Evolutionary conservation across 2,797 vertebrate species (phyloP).

Genomic region (Bothrops alternatus): DNA sequence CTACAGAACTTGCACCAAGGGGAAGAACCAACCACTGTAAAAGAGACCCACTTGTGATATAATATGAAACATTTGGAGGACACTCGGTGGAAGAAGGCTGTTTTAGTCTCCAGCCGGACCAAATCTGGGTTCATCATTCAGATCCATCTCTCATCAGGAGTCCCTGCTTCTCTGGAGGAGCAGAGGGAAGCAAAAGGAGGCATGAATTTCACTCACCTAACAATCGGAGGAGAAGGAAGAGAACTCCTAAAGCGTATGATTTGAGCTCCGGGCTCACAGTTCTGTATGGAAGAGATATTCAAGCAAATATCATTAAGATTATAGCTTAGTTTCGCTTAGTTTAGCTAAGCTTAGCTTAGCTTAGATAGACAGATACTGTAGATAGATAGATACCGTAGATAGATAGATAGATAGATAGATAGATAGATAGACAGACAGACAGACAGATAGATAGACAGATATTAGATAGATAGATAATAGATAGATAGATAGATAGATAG

Average conservation of each 20-base stretch:
- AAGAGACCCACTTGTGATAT: background rate
- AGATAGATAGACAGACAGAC: too few relatives aligned
- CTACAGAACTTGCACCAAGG: background rate
- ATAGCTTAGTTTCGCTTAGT: too few relatives aligned
- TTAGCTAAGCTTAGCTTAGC: too few relatives aligned
- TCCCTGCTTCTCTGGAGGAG: background rate
- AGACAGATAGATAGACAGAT: too few relatives aligned
- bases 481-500: slow-evolving; percentile 15
- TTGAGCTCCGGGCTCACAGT: slow-evolving; percentile 96
- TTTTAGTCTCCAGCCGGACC: background rate
- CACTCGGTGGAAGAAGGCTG: background rate
- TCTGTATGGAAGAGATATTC: slow-evolving; percentile 69
- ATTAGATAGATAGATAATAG: background rate
- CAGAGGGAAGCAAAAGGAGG: background rate
- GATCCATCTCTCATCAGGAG: background rate
- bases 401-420: too few relatives aligned
- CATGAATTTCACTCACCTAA: slow-evolving; percentile 78
- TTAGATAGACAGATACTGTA: too few relatives aligned
- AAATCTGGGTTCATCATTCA: background rate
- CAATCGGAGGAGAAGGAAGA: slow-evolving; percentile 92
- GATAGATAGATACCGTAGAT: too few relatives aligned
- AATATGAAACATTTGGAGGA: background rate
- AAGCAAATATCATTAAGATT: background rate
- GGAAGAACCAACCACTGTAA: background rate
- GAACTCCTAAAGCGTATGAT: slow-evolving; percentile 93